Conservation (phyloP, 2,113 vertebrate species). For the Scortum barcoo region DNA sequence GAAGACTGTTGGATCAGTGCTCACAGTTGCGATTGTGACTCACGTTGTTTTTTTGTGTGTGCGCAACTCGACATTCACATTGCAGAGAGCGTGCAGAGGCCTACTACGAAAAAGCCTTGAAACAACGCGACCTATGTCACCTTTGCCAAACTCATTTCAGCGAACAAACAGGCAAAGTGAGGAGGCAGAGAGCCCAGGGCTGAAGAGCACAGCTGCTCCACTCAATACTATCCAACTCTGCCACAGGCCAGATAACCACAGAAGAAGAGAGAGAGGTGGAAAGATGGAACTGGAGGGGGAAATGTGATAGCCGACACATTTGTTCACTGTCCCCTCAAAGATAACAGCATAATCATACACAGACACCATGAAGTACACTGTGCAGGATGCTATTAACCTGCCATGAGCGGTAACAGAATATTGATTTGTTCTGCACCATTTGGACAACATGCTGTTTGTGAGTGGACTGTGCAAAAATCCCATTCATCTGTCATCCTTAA, state of each 20-base stretch:
- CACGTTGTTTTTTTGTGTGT: slow-evolving; percentile 3
- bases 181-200: slow-evolving; percentile 44
- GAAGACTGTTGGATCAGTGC: slow-evolving; percentile 2
- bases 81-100: slow-evolving; percentile 1
- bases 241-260: slow-evolving; percentile 24
- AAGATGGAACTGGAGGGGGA: slow-evolving; percentile 13
- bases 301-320: background rate
- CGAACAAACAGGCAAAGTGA: slow-evolving; percentile 45
- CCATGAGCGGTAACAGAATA: slow-evolving; percentile 17
- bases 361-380: background rate
- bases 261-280: slow-evolving; percentile 46
- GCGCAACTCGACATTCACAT: slow-evolving; percentile 30
- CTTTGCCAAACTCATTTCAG: slow-evolving; percentile 56
- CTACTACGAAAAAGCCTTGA: slow-evolving; percentile 28
- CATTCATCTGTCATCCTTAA: slow-evolving; percentile 17
- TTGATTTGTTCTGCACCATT: slow-evolving; percentile 13
- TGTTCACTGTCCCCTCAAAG: slow-evolving; percentile 11
- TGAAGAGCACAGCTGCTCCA: slow-evolving; percentile 69
- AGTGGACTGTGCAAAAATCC: slow-evolving; percentile 17
- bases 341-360: slow-evolving; percentile 1
- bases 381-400: slow-evolving; percentile 3
- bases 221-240: slow-evolving; percentile 40
- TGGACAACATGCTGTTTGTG: background rate
- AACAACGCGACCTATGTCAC: slow-evolving; percentile 31
- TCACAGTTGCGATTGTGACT: background rate